Base-by-base conservation (phyloP, 1,140 invertebrate species). In the Nephila pilipes region DNA sequence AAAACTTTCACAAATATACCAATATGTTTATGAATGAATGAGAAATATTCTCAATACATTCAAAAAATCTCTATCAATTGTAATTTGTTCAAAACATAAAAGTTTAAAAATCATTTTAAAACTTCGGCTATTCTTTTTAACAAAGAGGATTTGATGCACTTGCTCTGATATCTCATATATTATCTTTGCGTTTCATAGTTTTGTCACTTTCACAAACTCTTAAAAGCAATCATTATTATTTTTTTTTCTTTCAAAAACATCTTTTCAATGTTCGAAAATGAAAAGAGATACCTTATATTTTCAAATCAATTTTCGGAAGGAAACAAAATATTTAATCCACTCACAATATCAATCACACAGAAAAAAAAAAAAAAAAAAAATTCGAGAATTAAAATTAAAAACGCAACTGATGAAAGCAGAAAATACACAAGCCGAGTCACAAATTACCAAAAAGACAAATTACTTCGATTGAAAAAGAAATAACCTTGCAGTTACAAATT, bases 401-500 rank as follows among this genome's bases (percentile, higher is more conserved):
- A 75, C 29, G 14, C 22, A 60, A 60, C 16, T 1, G 16, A 60
- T 60, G 58, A 60, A 10, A 22, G 58, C 2, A 18, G 3, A 36
- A 16, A 29, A 20, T 79, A 79, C 12, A 38, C 46, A 46, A 38
- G 79, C 5, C 20, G 22, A 75, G n/a, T 83, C 18, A 32, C 69
- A 75, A 36, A 75, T 75, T 29, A 29, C 32, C 18, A 46, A 55
- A 83, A 83, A 83, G 54, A 57, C 20, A 54, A 83, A 25, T 83
- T 25, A 55, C 29, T 16, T 18, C 25, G 20, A 83, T n/a, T 0
- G 12, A 83, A 46, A 46, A 57, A 83, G 54, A 83, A 83, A 83
- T 25, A 55, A n/a, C 81, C 81, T 22, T 55, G 29, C 22, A 83
- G 22, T 88, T 46, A 32, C 8, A 69, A 65, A 90, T 79, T 58